Conservation (phyloP, 2,888 invertebrate genomes). For the Alviniconcha strummeri region DNA sequence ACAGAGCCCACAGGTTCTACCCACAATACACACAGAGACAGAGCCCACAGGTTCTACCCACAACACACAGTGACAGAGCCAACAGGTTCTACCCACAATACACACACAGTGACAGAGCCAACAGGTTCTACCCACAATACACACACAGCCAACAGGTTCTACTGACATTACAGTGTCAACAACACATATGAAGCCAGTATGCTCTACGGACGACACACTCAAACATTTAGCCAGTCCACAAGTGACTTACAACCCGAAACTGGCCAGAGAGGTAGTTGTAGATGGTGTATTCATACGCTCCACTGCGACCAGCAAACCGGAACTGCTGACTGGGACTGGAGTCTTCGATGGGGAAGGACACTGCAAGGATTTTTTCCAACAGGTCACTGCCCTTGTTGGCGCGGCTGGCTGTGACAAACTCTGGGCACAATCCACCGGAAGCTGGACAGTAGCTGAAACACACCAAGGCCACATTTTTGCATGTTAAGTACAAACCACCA, state of each 20-base stretch:
- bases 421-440: slow-evolving; percentile 56
- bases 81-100: neutral
- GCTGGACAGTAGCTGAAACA: slow-evolving; percentile 55
- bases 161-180: too few species aligned
- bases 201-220: neutral
- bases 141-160: neutral
- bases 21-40: too few species aligned
- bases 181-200: too few species aligned
- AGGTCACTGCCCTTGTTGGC: slow-evolving; percentile 49
- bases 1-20: too few species aligned
- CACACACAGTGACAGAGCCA: neutral
- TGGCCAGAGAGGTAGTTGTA: slow-evolving; percentile 43
- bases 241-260: slow-evolving; percentile 1
- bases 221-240: neutral
- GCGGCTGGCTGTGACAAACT: slow-evolving; percentile 55
- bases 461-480: neutral
- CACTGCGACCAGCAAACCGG: slow-evolving; percentile 37
- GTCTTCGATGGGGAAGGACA: slow-evolving; percentile 47
- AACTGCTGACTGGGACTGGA: slow-evolving; percentile 34
- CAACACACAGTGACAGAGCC: neutral
- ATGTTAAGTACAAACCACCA: neutral
- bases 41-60: too few species aligned
- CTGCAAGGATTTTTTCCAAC: slow-evolving; percentile 52
- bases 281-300: slow-evolving; percentile 47
- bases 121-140: neutral